Percentiles rank a stretch among this genome's conserved stretches.
Conservation (phyloP, 2,888 invertebrate genomes). For the Tetranychus piercei region DNA sequence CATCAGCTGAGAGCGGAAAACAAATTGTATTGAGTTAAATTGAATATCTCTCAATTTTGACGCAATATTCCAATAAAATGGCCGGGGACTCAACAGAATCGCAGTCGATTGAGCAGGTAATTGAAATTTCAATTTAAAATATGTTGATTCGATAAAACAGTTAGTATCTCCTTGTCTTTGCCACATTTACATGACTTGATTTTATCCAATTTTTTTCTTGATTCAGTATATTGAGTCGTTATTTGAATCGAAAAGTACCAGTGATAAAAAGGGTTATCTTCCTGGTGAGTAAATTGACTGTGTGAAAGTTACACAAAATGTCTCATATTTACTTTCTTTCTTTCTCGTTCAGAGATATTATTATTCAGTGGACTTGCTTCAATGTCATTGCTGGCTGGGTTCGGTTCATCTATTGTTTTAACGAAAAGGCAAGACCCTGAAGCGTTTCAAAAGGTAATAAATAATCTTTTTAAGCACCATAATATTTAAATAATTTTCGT, state of each 20-base stretch:
- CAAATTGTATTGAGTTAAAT: neutral
- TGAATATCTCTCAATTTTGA: neutral
- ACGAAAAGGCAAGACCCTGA: conserved; percentile 1
- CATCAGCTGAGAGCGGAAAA: neutral
- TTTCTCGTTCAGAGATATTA: neutral
- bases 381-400: neutral
- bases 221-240: neutral
- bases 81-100: neutral
- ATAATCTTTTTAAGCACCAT: neutral
- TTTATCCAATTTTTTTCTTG: neutral
- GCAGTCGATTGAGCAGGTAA: neutral
- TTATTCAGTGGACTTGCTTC: neutral
- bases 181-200: neutral
- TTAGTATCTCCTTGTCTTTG: neutral
- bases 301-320: neutral
- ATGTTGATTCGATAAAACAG: neutral
- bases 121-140: neutral
- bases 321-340: neutral
- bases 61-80: neutral
- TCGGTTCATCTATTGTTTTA: neutral
- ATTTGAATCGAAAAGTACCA: neutral
- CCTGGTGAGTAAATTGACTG: neutral
- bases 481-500: too few relatives aligned
- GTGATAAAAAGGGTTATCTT: neutral
- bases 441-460: neutral